Conservation (phyloP, 2,888 invertebrate genomes). For the Bembecia ichneumoniformis region DNA sequence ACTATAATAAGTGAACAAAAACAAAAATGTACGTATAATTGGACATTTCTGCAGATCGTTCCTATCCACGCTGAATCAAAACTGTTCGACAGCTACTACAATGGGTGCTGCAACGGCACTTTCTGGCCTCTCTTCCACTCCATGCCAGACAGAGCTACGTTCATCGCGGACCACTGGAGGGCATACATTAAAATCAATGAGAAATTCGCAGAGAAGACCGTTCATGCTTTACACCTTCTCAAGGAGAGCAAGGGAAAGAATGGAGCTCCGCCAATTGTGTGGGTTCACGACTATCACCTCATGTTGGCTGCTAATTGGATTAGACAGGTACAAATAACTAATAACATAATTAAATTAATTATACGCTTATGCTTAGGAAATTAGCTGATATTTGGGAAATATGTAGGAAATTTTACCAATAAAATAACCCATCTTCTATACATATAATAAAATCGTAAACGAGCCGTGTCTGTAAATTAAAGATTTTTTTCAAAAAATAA, state of each 20-base stretch:
- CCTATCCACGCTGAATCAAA: conserved; percentile 83
- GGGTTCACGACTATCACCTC: conserved; percentile 96
- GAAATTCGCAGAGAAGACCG: conserved; percentile 85
- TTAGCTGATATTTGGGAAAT: too few relatives aligned
- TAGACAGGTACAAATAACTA: conserved; percentile 72
- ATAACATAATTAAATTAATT: too few relatives aligned
- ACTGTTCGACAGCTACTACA: conserved; percentile 89
- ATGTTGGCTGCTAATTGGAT: conserved; percentile 95
- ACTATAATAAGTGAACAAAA: too few relatives aligned
- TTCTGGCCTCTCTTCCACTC: conserved; percentile 95
- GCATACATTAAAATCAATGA: conserved; percentile 86
- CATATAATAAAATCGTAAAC: too few relatives aligned
- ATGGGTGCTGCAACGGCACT: conserved; percentile 92
- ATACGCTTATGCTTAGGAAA: too few relatives aligned
- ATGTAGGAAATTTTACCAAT: too few relatives aligned
- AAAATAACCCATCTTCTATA: too few relatives aligned
- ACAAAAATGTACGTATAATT: too few relatives aligned
- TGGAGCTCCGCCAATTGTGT: conserved; percentile 80
- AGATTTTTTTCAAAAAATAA: too few relatives aligned
- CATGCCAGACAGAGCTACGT: conserved; percentile 90
- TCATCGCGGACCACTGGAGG: conserved; percentile 86
- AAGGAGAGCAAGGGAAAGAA: conserved; percentile 60
- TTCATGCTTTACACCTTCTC: conserved; percentile 75
- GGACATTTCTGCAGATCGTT: conserved; percentile 75
- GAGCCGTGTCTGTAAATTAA: too few relatives aligned